Percentiles rank a stretch among this genome's conserved stretches.
Evolutionary conservation across 2,113 vertebrate genomes (phyloP).

Genomic region (Chionomys nivalis): DNA sequence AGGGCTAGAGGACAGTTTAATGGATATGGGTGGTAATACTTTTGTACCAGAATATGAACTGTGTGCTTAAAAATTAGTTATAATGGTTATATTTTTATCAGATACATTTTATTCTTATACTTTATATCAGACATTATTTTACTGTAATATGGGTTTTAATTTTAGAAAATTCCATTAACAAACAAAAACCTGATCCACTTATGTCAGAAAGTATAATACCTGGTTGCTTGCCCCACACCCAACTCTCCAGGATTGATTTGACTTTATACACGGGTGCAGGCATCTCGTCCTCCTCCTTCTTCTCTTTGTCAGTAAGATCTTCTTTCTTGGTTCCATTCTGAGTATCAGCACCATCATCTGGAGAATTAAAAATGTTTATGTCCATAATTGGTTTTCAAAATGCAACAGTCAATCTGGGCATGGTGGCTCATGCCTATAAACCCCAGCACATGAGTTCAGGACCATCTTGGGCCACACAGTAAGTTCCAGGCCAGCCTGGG

Average conservation of each 20-base stretch:
- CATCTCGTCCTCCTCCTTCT: conserved; percentile 97
- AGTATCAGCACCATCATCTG: conserved; percentile 94
- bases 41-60: background rate
- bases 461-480: background rate
- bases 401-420: background rate
- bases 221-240: conserved; percentile 98
- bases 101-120: background rate
- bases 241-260: conserved; percentile 97
- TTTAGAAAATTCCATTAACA: background rate
- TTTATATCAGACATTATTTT: background rate
- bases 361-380: background rate
- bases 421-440: background rate
- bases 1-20: background rate
- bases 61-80: background rate
- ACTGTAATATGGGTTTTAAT: background rate
- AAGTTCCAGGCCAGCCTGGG: background rate
- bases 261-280: conserved; percentile 88
- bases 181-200: background rate
- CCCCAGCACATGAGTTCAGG: background rate
- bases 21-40: background rate
- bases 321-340: conserved; percentile 94
- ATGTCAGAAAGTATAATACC: conserved; percentile 84
- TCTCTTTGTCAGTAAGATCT: conserved; percentile 96
- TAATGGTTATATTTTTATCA: background rate
- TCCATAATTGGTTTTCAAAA: conserved; percentile 44